A percentile compares a stretch with the other conserved stretches of the same genome.
These are phyloP conservation scores for Dioctria linearis DNA, from an alignment of 2,888 invertebrate genomes.

Conservation along the genomic window DNA sequence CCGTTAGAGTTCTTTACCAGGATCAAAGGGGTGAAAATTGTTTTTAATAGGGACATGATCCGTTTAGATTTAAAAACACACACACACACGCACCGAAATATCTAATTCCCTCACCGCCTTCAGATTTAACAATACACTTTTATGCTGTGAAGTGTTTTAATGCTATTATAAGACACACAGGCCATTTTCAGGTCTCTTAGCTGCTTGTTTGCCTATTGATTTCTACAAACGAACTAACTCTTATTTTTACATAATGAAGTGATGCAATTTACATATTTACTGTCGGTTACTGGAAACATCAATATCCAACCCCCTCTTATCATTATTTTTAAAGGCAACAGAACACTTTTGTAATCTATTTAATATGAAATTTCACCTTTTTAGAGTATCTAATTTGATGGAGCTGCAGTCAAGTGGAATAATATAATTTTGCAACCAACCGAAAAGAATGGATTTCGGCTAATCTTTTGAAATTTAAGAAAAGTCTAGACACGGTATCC, in stretches of 20 bases:
- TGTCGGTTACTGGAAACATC: not conserved
- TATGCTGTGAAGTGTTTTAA: constrained; percentile 36
- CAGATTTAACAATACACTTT: not conserved
- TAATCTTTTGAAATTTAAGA: constrained; percentile 41
- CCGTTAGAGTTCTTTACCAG: not conserved
- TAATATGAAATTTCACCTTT: not conserved
- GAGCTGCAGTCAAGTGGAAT: not conserved
- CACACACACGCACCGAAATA: too few relatives aligned
- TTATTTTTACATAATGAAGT: not conserved
- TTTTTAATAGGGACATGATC: constrained; percentile 2
- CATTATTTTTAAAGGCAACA: not conserved
- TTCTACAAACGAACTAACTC: not conserved
- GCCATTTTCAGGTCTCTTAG: not conserved
- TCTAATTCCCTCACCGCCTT: not conserved
- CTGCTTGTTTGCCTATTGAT: constrained; percentile 7
- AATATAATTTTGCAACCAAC: constrained; percentile 6
- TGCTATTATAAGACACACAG: constrained; percentile 18
- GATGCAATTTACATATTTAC: not conserved
- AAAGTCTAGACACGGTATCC: constrained; percentile 22
- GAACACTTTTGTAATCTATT: not conserved
- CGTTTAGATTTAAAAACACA: not conserved
- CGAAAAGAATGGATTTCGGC: constrained; percentile 37
- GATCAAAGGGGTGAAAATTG: constrained; percentile 32
- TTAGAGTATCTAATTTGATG: not conserved
- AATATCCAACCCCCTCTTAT: not conserved